Conservation (phyloP, 2,888 invertebrate species). For the Netelia melanura region DNA sequence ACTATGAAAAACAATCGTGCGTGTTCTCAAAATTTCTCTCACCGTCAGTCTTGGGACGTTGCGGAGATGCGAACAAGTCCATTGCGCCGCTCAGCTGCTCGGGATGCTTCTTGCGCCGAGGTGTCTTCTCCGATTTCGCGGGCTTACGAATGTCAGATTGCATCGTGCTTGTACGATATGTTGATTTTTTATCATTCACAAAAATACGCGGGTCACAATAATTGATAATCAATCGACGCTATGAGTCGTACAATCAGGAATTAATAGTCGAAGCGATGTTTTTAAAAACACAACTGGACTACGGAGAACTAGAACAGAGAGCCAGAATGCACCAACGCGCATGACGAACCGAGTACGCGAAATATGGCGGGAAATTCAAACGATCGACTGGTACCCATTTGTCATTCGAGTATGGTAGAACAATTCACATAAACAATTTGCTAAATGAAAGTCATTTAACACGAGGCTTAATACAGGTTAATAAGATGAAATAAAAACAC, state of each 20-base stretch:
- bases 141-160: slow-evolving; percentile 78
- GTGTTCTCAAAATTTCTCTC: slow-evolving; percentile 74
- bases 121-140: slow-evolving; percentile 79
- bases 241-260: background rate
- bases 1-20: slow-evolving; percentile 67
- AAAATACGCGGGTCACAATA: background rate
- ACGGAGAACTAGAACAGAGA: slow-evolving; percentile 61
- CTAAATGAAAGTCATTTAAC: background rate
- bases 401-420: background rate
- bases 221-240: slow-evolving; percentile 3
- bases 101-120: slow-evolving; percentile 78
- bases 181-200: background rate
- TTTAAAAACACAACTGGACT: slow-evolving; percentile 77
- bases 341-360: slow-evolving; percentile 60
- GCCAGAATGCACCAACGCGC: slow-evolving; percentile 62
- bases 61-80: slow-evolving; percentile 82
- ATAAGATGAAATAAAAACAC: background rate
- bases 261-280: slow-evolving; percentile 73
- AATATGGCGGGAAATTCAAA: slow-evolving; percentile 69
- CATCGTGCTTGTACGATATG: slow-evolving; percentile 61
- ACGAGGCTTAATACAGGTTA: background rate
- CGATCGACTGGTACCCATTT: background rate
- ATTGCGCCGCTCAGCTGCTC: slow-evolving; percentile 80
- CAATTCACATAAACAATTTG: background rate
- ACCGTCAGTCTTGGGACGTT: slow-evolving; percentile 83